Conservation (phyloP, 2,888 invertebrate species). For the Leptarthrus brevirostris region DNA sequence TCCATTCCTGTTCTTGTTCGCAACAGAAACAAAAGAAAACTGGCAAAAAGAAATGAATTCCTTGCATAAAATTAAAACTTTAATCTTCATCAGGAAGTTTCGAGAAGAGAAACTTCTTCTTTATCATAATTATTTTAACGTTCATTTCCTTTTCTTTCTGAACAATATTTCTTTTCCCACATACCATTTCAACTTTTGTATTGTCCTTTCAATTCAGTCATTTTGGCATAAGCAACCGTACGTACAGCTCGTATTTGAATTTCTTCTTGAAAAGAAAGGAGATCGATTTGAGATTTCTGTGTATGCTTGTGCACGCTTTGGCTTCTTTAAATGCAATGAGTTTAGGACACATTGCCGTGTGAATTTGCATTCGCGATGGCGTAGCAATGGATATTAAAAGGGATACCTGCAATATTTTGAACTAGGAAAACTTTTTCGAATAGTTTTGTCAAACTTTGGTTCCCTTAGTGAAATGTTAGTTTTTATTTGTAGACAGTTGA, state of each 20-base stretch:
- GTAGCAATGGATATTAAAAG: too few relatives aligned
- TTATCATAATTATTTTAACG: slow-evolving; percentile 26
- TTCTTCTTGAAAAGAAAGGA: slow-evolving; percentile 3
- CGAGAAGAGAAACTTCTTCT: neutral
- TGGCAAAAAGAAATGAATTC: slow-evolving; percentile 52
- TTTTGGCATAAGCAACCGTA: slow-evolving; percentile 1
- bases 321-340: neutral
- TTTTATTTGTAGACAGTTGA: too few relatives aligned
- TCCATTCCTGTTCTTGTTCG: neutral
- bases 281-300: neutral
- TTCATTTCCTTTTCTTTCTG: neutral
- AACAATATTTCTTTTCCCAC: neutral
- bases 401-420: too few relatives aligned
- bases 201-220: slow-evolving; percentile 6
- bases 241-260: slow-evolving; percentile 12
- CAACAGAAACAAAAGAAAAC: slow-evolving; percentile 4
- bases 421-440: too few relatives aligned
- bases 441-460: too few relatives aligned
- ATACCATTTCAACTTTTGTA: slow-evolving; percentile 17
- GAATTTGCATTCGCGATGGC: too few relatives aligned
- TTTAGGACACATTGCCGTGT: too few relatives aligned
- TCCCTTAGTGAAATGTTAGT: too few relatives aligned
- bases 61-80: slow-evolving; percentile 53
- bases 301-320: neutral
- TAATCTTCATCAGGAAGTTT: slow-evolving; percentile 49